Base-by-base conservation (phyloP, 1,140 invertebrate species). In the Aphelinus atriplicis region DNA sequence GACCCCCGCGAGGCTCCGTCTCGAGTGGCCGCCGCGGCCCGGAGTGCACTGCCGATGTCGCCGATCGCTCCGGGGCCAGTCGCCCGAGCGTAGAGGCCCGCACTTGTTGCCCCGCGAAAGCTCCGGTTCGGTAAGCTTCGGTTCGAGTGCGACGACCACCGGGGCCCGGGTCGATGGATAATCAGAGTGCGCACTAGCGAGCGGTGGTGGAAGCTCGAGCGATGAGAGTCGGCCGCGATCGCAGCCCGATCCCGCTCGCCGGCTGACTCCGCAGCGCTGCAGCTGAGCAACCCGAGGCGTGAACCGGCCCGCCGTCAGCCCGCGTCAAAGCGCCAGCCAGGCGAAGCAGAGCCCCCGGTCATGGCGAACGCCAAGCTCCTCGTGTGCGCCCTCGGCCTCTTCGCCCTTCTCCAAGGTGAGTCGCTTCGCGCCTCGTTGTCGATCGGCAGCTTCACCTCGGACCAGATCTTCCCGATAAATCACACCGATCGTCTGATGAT, bases 381-480 rank as follows among this genome's bases (percentile, higher is more conserved):
- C 57, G 72, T 86, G 74, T 84, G 80, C 79, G 71, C 81, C 62
- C 75, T 86, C 61, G 79, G 77, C 73, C 72, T 83, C 78, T 67
- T 84, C 66, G 75, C 79, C 64, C 75, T 80, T 78, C 75, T 84
- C 58, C 83, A 84, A 65, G 84, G 85, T 86, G 76, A 86, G 85
- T 79, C 75, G 26, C 77, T 51, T 47, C 6, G 3, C 62, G 56
- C 45, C 66, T 76, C 69, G 67, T 61, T 50, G 61, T 60, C 71
- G 66, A 67, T 78, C 26, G 26, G 26, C 26, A 26, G 26, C 26
- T 74, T 68, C 74, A 77, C 71, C 62, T 71, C 71, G 75, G 60
- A 60, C 57, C 64, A 9, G 51, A 1, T 53, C 51, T 9, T 53
- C 9, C 4, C 51, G 51, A 53, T 6, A n/a, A 62, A n/a, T n/a